Conservation (phyloP, 2,113 vertebrate genomes). For the Alosa alosa region DNA sequence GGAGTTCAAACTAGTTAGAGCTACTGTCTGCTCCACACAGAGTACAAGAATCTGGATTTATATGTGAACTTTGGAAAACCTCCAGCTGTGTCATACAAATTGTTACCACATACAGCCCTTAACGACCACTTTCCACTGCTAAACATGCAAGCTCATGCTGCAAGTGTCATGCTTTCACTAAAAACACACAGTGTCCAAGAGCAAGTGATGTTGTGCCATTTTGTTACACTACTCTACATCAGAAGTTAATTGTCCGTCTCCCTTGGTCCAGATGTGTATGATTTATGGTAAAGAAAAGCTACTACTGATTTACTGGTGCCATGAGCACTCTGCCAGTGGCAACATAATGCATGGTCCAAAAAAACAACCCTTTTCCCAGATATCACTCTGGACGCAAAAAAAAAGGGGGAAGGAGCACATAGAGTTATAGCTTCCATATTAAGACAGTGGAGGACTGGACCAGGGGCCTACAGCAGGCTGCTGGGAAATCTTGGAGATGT, state of each 20-base stretch:
- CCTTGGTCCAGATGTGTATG: neutral
- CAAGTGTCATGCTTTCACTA: neutral
- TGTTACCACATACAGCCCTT: neutral
- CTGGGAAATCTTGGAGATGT: neutral
- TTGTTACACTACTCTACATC: neutral
- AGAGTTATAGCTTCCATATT: neutral
- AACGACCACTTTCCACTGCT: neutral
- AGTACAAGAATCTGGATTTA: slow-evolving; percentile 7
- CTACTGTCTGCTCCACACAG: neutral
- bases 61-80: neutral
- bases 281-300: neutral
- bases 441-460: neutral
- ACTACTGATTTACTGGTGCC: neutral
- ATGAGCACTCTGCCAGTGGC: neutral
- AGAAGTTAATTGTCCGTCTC: neutral
- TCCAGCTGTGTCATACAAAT: neutral
- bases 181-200: neutral
- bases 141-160: neutral
- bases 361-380: neutral
- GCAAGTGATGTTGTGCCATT: neutral
- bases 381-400: neutral
- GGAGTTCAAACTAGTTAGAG: neutral
- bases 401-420: neutral
- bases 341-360: neutral
- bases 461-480: neutral